Evolutionary conservation across 2,888 invertebrate species (phyloP).

Genomic region (Eudasyphora cyanicolor): DNA sequence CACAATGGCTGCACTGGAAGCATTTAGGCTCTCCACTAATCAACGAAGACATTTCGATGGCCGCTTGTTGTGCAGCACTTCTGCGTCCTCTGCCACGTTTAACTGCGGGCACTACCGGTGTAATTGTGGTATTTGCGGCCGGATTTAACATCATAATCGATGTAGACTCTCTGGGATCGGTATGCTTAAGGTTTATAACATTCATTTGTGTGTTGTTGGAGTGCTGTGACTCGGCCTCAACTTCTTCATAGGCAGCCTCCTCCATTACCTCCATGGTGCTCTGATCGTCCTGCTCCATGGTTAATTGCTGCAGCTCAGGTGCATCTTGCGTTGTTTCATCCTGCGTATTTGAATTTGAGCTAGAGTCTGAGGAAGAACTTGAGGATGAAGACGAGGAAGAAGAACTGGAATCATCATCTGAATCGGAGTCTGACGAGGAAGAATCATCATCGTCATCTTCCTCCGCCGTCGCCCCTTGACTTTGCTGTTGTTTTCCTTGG

Average conservation of each 20-base stretch:
- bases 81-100: slow-evolving; percentile 74
- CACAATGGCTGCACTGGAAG: slow-evolving; percentile 79
- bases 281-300: slow-evolving; percentile 37
- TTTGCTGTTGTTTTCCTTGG: slow-evolving; percentile 1
- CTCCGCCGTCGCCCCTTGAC: not conserved
- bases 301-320: not conserved
- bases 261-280: slow-evolving; percentile 57
- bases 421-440: slow-evolving; percentile 65
- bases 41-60: slow-evolving; percentile 68
- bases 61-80: slow-evolving; percentile 69
- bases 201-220: slow-evolving; percentile 51
- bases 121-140: slow-evolving; percentile 16
- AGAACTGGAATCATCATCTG: slow-evolving; percentile 69
- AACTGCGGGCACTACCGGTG: slow-evolving; percentile 45
- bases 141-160: slow-evolving; percentile 74
- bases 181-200: slow-evolving; percentile 65
- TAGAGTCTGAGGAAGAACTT: slow-evolving; percentile 63
- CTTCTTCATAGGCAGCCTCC: slow-evolving; percentile 66
- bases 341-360: slow-evolving; percentile 68
- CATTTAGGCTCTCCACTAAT: slow-evolving; percentile 72
- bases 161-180: slow-evolving; percentile 74
- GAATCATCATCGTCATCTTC: slow-evolving; percentile 66
- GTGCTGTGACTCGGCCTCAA: slow-evolving; percentile 51
- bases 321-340: slow-evolving; percentile 63
- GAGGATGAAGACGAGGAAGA: slow-evolving; percentile 65